phyloP scores from a whole-genome alignment of 2,888 invertebrate genomes.

The Malachius bipustulatus region DNA sequence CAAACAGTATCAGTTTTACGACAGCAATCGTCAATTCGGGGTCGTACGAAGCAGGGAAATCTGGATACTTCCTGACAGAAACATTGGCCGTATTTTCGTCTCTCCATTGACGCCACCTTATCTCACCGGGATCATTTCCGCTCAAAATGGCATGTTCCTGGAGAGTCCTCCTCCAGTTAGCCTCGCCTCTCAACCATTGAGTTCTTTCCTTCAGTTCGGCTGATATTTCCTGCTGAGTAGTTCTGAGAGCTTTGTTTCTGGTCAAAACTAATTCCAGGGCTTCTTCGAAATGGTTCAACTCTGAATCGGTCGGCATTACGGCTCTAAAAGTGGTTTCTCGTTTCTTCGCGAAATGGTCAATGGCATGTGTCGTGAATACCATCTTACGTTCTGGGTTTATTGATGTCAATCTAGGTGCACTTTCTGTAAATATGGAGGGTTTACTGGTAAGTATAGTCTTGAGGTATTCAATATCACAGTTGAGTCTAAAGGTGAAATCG shows the following conservation, averaged over 20 bases:
- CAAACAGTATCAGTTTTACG: slow-evolving; percentile 13
- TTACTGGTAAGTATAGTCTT: background rate
- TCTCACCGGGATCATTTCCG: slow-evolving; percentile 20
- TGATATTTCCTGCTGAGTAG: slow-evolving; percentile 23
- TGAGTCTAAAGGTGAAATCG: background rate
- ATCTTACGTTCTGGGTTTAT: background rate
- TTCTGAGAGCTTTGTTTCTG: slow-evolving; percentile 24
- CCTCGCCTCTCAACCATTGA: slow-evolving; percentile 24
- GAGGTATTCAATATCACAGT: background rate
- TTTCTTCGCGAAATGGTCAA: too few relatives aligned
- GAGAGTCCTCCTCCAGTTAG: slow-evolving; percentile 25
- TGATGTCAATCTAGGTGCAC: background rate
- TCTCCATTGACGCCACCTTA: slow-evolving; percentile 27
- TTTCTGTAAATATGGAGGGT: background rate
- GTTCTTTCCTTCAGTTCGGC: slow-evolving; percentile 22
- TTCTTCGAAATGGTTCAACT: slow-evolving; percentile 21
- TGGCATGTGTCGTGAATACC: too few relatives aligned
- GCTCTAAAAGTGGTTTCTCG: background rate
- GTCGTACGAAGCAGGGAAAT: slow-evolving; percentile 5
- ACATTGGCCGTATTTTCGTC: slow-evolving; percentile 20
- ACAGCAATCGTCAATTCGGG: slow-evolving; percentile 19
- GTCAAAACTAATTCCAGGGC: slow-evolving; percentile 23
- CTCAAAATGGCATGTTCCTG: slow-evolving; percentile 24
- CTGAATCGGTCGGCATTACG: slow-evolving; percentile 15
- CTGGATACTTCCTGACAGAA: slow-evolving; percentile 13